phyloP scores from a whole-genome alignment of 2,797 vertebrate genomes.

The Rhinella marina region DNA sequence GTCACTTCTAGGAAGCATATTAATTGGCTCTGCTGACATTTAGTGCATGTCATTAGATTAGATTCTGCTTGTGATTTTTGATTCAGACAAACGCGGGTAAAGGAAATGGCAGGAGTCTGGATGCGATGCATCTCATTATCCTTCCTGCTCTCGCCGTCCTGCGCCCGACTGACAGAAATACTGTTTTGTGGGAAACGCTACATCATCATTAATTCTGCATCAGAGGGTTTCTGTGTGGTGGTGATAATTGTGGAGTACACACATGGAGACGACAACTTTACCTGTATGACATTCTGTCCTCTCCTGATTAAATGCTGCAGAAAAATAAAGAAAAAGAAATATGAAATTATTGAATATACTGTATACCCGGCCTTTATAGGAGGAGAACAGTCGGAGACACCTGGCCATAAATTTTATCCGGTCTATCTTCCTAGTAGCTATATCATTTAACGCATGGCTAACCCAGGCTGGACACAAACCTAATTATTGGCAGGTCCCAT shows the following conservation, averaged over 20 bases:
- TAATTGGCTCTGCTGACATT: constrained; percentile 56
- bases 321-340: background rate
- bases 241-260: background rate
- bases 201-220: constrained; percentile 24
- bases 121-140: constrained; percentile 29
- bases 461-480: too few species aligned
- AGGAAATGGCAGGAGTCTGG: constrained; percentile 38
- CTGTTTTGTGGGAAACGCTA: constrained; percentile 16
- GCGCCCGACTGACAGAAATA: background rate
- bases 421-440: too few species aligned
- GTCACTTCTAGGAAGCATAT: constrained; percentile 54
- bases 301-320: too few species aligned
- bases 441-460: background rate
- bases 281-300: background rate
- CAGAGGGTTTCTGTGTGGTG: constrained; percentile 5
- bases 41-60: constrained; percentile 47
- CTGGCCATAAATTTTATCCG: too few species aligned
- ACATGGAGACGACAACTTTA: background rate
- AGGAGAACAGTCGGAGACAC: background rate
- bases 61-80: constrained; percentile 43
- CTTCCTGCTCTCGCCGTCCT: background rate
- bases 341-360: background rate
- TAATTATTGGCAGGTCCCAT: too few species aligned
- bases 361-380: background rate
- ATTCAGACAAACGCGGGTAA: constrained; percentile 43